Base-by-base conservation (phyloP, 2,797 vertebrate species). In the Champsocephalus esox region DNA sequence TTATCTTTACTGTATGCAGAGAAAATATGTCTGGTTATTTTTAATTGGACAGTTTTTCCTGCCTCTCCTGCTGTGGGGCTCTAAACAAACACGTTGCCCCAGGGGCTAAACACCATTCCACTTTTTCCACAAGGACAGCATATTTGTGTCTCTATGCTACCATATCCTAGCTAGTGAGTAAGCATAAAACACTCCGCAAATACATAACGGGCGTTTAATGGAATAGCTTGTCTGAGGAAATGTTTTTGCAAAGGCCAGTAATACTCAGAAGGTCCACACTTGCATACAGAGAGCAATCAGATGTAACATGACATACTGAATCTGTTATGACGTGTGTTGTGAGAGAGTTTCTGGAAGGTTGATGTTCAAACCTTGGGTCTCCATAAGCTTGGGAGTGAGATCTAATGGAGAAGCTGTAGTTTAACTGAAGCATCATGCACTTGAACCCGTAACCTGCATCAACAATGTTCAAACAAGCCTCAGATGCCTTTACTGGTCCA, bases 161-260 rank as follows among this genome's bases (percentile, higher is more conserved):
- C 70, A 67, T 58, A 79, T 52, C 44, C 56, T 46, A 45, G 71
- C 44, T 73, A 51, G 66, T 82, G 71, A 77, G 64, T 58, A 74
- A 56, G 58, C 58, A 49, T 74, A 44, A 68, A 70, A 60, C 75
- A 64, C 32, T 45, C 46, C 57, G 79, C 24, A n/a, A n/a, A 70
- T 77, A 81, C 85, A 82, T 73, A 78, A 83, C 79, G 83, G 76
- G 66, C 79, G 77, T 74, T 73, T 81, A 88, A 83, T 76, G 73
- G 74, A 88, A 88, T 85, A 83, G 85, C 89, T 89, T 90, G 88
- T 89, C 67, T 21, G 66, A 68, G 63, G 78, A 87, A 88, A 82
- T 74, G 67, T 85, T 86, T 75, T 79, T 80, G 73, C 73, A 70
- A 68, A 77, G 75, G 74, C 45, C 73, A 50, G 75, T 77, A 64